Conservation (phyloP, 2,113 vertebrate species). For the Osmerus eperlanus region DNA sequence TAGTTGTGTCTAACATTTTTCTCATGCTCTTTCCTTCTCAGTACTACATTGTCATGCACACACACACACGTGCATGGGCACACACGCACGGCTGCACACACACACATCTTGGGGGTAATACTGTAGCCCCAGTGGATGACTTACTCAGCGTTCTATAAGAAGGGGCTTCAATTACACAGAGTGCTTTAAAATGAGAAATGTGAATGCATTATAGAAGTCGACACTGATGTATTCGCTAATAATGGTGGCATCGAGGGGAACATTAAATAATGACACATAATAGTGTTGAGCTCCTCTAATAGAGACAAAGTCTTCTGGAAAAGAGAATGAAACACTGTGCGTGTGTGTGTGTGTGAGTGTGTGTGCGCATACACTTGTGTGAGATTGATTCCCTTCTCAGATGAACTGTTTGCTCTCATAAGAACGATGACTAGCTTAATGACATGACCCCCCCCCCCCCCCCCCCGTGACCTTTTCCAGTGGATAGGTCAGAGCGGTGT, state of each 20-base stretch:
- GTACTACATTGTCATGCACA: slow-evolving; percentile 1
- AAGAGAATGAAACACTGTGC: slow-evolving; percentile 8
- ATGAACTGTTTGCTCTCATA: slow-evolving; percentile 1
- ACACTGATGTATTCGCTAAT: slow-evolving; percentile 45
- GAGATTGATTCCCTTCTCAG: slow-evolving; percentile 25
- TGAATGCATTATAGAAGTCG: slow-evolving; percentile 41
- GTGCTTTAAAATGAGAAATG: slow-evolving; percentile 44
- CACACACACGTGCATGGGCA: neutral
- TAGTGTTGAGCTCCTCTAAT: slow-evolving; percentile 25
- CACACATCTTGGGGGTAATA: neutral
- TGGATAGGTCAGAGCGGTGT: neutral
- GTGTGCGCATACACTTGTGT: neutral
- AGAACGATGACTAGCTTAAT: slow-evolving; percentile 12
- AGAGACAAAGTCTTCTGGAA: neutral
- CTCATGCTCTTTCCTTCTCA: slow-evolving; percentile 16
- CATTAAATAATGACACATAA: slow-evolving; percentile 32
- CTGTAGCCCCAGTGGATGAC: slow-evolving; percentile 10
- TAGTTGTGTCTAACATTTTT: slow-evolving; percentile 28
- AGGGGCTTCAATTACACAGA: slow-evolving; percentile 47
- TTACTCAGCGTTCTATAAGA: slow-evolving; percentile 35
- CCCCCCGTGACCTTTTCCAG: slow-evolving; percentile 1
- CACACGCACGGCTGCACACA: too few relatives aligned
- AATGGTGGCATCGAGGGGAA: slow-evolving; percentile 39
- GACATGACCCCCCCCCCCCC: neutral
- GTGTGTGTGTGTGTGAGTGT: too few relatives aligned